A percentile compares a stretch with the other conserved stretches of the same genome.
Evolutionary conservation across 2,797 vertebrate genomes (phyloP).

Genomic region (Rousettus madagascariensis): DNA sequence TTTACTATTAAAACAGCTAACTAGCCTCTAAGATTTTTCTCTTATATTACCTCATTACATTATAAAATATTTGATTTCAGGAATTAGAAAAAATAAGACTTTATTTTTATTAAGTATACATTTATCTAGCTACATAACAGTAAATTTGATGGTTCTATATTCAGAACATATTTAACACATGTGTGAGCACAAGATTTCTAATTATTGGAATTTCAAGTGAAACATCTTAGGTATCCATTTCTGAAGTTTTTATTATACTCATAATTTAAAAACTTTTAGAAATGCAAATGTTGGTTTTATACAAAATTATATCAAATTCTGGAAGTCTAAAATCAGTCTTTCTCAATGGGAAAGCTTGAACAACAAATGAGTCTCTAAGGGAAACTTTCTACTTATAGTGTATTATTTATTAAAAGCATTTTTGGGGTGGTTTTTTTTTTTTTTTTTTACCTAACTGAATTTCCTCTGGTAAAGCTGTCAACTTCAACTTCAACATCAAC

Average conservation of each 20-base stretch:
- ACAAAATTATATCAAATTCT: conserved; percentile 20
- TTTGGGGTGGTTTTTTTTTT: neutral
- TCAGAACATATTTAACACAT: neutral
- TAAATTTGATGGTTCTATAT: neutral
- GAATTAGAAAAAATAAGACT: neutral
- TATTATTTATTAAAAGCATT: neutral
- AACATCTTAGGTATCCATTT: neutral
- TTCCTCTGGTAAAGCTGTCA: neutral
- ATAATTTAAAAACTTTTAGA: conserved; percentile 42
- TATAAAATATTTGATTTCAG: conserved; percentile 24
- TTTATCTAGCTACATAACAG: conserved; percentile 1
- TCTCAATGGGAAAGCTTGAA: neutral
- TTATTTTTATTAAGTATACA: conserved; percentile 26
- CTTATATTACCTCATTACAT: neutral
- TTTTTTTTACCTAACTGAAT: neutral
- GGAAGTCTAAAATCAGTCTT: conserved; percentile 5
- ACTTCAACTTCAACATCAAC: neutral
- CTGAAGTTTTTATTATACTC: neutral
- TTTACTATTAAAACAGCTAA: conserved; percentile 45
- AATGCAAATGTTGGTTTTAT: conserved; percentile 28
- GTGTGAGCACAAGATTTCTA: neutral
- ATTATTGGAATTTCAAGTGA: neutral
- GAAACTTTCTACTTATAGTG: neutral
- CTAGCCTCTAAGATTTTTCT: neutral
- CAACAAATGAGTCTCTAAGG: neutral